These are phyloP conservation scores for Uropetala carovei DNA, from an alignment of 2,888 invertebrate genomes.

Conservation along the genomic window DNA sequence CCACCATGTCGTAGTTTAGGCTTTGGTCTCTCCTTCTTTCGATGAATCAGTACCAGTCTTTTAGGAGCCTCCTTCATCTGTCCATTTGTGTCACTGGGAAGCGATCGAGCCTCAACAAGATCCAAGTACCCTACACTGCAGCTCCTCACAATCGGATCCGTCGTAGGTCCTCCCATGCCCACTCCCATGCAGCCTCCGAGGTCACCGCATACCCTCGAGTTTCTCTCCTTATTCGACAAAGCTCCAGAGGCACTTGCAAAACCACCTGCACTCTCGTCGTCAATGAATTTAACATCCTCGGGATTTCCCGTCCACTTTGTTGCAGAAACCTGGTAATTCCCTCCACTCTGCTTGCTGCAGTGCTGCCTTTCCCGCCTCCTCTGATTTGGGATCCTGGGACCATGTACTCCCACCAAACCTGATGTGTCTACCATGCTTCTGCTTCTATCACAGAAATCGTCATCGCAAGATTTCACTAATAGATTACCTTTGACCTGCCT, in stretches of 20 bases:
- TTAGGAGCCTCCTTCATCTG: conserved; percentile 87
- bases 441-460: neutral
- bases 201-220: conserved; percentile 44
- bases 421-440: neutral
- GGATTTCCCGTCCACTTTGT: conserved; percentile 72
- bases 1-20: conserved; percentile 81
- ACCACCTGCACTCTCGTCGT: conserved; percentile 76
- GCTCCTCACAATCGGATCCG: conserved; percentile 87
- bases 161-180: conserved; percentile 74
- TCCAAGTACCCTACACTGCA: conserved; percentile 94
- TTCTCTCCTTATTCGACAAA: conserved; percentile 38
- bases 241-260: conserved; percentile 41
- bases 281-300: conserved; percentile 83
- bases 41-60: conserved; percentile 85
- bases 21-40: conserved; percentile 76
- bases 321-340: conserved; percentile 58
- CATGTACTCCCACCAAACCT: conserved; percentile 50
- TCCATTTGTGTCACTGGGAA: conserved; percentile 85
- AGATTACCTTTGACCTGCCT: conserved; percentile 40
- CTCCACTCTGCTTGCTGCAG: conserved; percentile 66
- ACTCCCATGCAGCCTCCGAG: conserved; percentile 53
- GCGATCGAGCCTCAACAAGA: conserved; percentile 85
- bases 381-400: conserved; percentile 39
- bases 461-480: conserved; percentile 31
- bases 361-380: conserved; percentile 63